Evolutionary conservation across 2,113 vertebrate species (phyloP), one percentile per base, ranked within the genome.

Genomic region (Bucco capensis): DNA sequence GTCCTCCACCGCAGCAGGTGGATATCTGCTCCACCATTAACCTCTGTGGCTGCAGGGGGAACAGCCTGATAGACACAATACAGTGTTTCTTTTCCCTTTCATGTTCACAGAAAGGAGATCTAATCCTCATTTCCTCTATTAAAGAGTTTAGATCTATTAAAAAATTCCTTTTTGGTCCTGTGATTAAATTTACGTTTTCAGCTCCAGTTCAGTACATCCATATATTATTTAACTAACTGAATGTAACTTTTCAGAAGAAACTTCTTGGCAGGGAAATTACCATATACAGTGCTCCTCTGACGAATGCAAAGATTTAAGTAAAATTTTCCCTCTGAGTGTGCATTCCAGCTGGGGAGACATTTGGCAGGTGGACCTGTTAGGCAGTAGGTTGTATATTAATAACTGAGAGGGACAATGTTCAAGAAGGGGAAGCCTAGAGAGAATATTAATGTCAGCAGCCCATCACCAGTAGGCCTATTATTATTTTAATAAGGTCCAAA

Each of bases 11-110:
- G n/a, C n/a, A n/a, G n/a, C n/a, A n/a, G n/a, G n/a, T n/a, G n/a
- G n/a, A n/a, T n/a, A n/a, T 0, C 30, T 65, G 21, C 49, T 38
- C 14, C 14, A 11, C 19, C 0, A 0, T 21, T 7, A 5, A 10
- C 2, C 16, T 49, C 58, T 8, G 4, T 9, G 19, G 7, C 31
- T 64, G 25, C 21, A 56, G 35, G 28, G 9, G 8, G 16, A 5
- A 38, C 42, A 75, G 8, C 10, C 27, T 79, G 18, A 14, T 12
- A 10, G 31, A 56, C 40, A 24, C 9, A 69, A 11, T 37, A 16
- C 19, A 46, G 31, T 5, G 2, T 16, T 35, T 57, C 19, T 64
- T 66, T 57, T 27, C 23, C 24, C 15, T 1, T 1, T 10, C 16
- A 4, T 8, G 1, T 19, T n/a, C 16, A 8, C 5, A 2, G 12